Percentiles rank a stretch among this genome's conserved stretches.
Evolutionary conservation across 92 coral and sea anemone genomes (phyloP).

Genomic region (Scolanthus callimorphus): DNA sequence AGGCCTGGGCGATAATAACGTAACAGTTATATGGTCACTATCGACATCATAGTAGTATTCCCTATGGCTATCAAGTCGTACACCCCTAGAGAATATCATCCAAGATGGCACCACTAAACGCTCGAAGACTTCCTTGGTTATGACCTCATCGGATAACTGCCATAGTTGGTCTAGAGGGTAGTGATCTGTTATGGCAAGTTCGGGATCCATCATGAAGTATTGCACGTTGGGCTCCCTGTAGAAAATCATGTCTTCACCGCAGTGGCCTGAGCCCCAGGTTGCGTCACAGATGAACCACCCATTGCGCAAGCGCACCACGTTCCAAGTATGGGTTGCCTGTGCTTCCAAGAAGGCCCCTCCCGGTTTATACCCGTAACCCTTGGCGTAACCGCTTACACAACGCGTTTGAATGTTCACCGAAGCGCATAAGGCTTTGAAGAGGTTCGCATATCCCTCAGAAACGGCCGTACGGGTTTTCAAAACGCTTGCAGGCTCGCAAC

Average conservation of each 20-base stretch:
- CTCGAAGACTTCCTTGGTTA: constrained; percentile 73
- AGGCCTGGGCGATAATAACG: constrained; percentile 38
- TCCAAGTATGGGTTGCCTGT: constrained; percentile 68
- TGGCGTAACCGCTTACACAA: constrained; percentile 64
- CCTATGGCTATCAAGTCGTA: constrained; percentile 68
- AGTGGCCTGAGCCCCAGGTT: constrained; percentile 71
- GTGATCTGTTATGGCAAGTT: constrained; percentile 60
- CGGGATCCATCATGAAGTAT: constrained; percentile 60
- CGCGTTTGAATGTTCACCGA: constrained; percentile 58
- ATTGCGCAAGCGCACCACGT: constrained; percentile 56
- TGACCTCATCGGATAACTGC: constrained; percentile 58
- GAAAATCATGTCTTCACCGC: constrained; percentile 80
- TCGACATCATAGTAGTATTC: constrained; percentile 52
- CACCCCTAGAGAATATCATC: constrained; percentile 28
- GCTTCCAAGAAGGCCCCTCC: constrained; percentile 51
- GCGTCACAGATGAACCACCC: constrained; percentile 77
- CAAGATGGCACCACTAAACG: constrained; percentile 67
- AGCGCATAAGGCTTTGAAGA: constrained; percentile 66
- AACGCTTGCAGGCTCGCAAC: constrained; percentile 61
- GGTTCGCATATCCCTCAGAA: constrained; percentile 59
- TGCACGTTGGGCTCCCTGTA: constrained; percentile 59
- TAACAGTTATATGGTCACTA: constrained; percentile 47
- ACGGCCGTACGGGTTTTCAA: constrained; percentile 44
- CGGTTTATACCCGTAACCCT: constrained; percentile 69
- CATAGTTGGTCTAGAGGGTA: constrained; percentile 60